Evolutionary conservation across 1,140 invertebrate genomes (phyloP), one percentile per base, ranked within the genome.

Genomic region (Anthonomus grandis): DNA sequence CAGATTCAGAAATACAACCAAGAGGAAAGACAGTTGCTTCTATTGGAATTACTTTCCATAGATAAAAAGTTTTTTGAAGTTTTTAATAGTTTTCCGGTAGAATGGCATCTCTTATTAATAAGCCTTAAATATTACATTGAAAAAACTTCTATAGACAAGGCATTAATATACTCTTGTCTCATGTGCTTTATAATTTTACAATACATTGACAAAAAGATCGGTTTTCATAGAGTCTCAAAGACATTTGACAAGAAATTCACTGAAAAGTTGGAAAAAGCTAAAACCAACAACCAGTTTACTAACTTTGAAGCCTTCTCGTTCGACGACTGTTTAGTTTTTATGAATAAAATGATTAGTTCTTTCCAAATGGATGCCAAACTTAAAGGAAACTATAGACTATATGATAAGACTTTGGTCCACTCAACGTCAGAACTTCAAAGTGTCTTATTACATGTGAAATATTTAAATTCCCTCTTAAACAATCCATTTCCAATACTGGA

Each of bases 361-460:
- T 87, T 86, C 69, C 74, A 83, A 65, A 75, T 85, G 44, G 77
- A 84, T 66, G 69, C 78, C 39, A 78, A 80, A 62, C 70, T 88
- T 31, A 74, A 72, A 49, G 74, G 68, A 27, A 81, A 79, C 67
- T 78, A 79, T 1, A 84, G 83, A 66, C 75, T 78, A 49, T 89
- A 80, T 73, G 79, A 82, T 42, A 64, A 75, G 4, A 74, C 66
- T 21, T 77, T 81, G 42, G 74, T 90, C 38, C 86, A 90, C 65
- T 70, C 70, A n/a, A 87, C 86, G 70, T 79, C 85, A 1, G 80
- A 87, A 69, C 85, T 89, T 73, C 88, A 91, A 70, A 81, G 78
- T 70, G 83, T 83, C 62, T 69, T 87, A 17, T 78, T 74, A 34
- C 78, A 85, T 44, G 67, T 81, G 1, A 81, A 81, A 59, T 73